Evolutionary conservation across 37 sponge, comb jelly and placozoan species (phyloP).

Genomic region (Beroe ovata): DNA sequence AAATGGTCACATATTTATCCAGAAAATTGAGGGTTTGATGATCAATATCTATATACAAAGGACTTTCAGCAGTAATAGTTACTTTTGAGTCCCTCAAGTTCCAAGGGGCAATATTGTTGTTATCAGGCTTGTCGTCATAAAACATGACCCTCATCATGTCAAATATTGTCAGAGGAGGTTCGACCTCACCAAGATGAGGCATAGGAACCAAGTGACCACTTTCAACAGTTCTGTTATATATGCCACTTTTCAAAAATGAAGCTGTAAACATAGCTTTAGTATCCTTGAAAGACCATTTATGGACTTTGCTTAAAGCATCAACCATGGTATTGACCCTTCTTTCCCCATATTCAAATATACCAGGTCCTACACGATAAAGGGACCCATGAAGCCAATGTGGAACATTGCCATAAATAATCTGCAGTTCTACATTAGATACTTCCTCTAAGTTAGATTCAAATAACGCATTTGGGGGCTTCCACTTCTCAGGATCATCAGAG

Average conservation of each 20-base stretch:
- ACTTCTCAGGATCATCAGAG: slow-evolving; percentile 15
- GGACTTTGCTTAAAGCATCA: slow-evolving; percentile 57
- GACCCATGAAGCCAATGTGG: slow-evolving; percentile 48
- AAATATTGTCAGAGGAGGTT: slow-evolving; percentile 9
- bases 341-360: slow-evolving; percentile 19
- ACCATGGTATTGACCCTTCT: slow-evolving; percentile 48
- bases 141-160: neutral
- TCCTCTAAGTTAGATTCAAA: slow-evolving; percentile 41
- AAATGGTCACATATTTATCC: neutral
- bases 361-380: slow-evolving; percentile 54
- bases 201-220: slow-evolving; percentile 7
- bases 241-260: slow-evolving; percentile 4
- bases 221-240: slow-evolving; percentile 22
- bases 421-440: neutral
- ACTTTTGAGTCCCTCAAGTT: neutral
- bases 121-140: slow-evolving; percentile 33
- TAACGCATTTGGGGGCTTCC: slow-evolving; percentile 19
- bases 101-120: slow-evolving; percentile 65
- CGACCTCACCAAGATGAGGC: slow-evolving; percentile 17
- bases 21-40: slow-evolving; percentile 3
- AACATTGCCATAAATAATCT: neutral
- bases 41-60: slow-evolving; percentile 46
- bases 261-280: neutral
- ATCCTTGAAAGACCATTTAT: slow-evolving; percentile 46
- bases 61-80: slow-evolving; percentile 50